Conservation (phyloP, 2,797 vertebrate genomes). For the Gymnothorax javanicus region DNA sequence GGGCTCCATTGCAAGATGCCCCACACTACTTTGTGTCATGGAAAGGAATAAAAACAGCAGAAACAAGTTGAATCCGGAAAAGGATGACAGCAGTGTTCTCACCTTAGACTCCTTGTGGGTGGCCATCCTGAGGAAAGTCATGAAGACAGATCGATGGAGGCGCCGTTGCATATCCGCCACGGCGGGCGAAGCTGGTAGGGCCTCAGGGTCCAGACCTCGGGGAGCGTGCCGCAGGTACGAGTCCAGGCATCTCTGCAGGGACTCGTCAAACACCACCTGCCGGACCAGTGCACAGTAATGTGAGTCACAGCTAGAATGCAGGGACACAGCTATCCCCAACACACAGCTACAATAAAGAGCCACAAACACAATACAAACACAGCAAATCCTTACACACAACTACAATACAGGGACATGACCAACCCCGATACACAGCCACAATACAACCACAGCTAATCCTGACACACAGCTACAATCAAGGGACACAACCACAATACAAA, state of each 20-base stretch:
- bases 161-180: slow-evolving; percentile 76
- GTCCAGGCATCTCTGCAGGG: slow-evolving; percentile 88
- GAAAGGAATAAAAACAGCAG: no score
- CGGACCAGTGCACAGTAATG: not conserved
- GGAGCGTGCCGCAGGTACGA: slow-evolving; percentile 85
- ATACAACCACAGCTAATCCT: no score
- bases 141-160: slow-evolving; percentile 82
- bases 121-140: slow-evolving; percentile 93
- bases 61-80: not conserved
- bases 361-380: not conserved
- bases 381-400: not conserved
- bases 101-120: slow-evolving; percentile 98
- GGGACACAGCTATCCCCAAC: not conserved
- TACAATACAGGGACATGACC: no score
- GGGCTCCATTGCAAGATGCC: no score
- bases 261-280: slow-evolving; percentile 93
- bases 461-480: no score
- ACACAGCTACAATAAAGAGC: not conserved
- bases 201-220: slow-evolving; percentile 75
- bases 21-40: no score
- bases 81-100: slow-evolving; percentile 47
- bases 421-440: no score
- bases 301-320: no score
- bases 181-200: slow-evolving; percentile 64
- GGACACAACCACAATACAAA: no score